Evolutionary conservation across 2,888 invertebrate species (phyloP).

Genomic region (Dasysyrphus albostriatus): DNA sequence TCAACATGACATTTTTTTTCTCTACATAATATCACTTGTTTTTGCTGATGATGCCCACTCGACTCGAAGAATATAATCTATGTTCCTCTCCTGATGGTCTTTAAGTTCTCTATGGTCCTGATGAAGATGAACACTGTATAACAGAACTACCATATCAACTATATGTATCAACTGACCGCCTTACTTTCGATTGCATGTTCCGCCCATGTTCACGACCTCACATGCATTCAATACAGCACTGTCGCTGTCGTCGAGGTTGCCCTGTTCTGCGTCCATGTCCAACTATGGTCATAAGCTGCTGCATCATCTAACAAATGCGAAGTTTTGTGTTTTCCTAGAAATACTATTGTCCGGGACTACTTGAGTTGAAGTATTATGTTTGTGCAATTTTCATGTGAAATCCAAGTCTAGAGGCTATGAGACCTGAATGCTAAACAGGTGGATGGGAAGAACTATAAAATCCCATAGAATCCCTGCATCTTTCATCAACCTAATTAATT

Average conservation of each 20-base stretch:
- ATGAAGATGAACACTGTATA: constrained; percentile 4
- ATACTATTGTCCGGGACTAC: constrained; percentile 52
- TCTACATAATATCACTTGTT: background rate
- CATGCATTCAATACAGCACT: constrained; percentile 22
- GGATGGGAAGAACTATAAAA: constrained; percentile 12
- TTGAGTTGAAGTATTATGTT: background rate
- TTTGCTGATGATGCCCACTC: constrained; percentile 3
- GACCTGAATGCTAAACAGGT: constrained; percentile 59
- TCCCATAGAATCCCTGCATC: constrained; percentile 34
- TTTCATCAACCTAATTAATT: constrained; percentile 64
- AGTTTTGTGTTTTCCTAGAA: constrained; percentile 53
- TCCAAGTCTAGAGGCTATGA: constrained; percentile 16
- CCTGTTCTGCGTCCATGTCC: constrained; percentile 27
- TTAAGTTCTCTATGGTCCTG: background rate
- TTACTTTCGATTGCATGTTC: constrained; percentile 67
- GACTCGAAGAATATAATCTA: background rate
- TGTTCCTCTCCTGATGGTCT: background rate
- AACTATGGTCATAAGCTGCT: constrained; percentile 24
- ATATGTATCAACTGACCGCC: constrained; percentile 22
- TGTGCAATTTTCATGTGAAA: constrained; percentile 51
- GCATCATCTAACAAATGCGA: constrained; percentile 30
- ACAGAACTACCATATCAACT: background rate
- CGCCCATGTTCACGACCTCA: constrained; percentile 60
- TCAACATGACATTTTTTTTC: constrained; percentile 56
- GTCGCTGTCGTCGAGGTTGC: background rate